Evolutionary conservation across 2,113 vertebrate genomes (phyloP), one percentile per base, ranked within the genome.

Genomic region (Mustela lutreola): DNA sequence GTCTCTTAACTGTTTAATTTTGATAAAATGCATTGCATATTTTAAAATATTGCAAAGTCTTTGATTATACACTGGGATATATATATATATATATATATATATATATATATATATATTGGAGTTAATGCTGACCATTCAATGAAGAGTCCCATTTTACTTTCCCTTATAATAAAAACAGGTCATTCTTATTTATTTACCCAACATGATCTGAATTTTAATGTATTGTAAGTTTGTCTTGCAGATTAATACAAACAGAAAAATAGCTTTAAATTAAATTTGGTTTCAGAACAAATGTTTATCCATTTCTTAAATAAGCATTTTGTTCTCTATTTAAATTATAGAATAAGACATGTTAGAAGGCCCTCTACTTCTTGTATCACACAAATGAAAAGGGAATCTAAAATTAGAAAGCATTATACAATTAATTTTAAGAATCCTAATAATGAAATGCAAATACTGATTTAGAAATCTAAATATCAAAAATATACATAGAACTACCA

Each of bases 381-480:
- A 78, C 11, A 70, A 60, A 78, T 79, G 78, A 93, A 83, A 89
- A 93, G 33, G 26, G 26, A 96, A 21, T 45, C 58, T 81, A 62
- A 82, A 94, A 82, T 85, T 70, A 89, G 85, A 92, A 91, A 94
- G 7, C 9, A 58, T 75, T 92, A 71, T 53, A 21, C 42, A 81
- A 26, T 15, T 81, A 89, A 87, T 65, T 85, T 63, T 95, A 70
- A 85, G n/a, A 60, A 93, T 83, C 53, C 24, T 67, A 87, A 91
- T 33, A 94, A 96, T 85, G 3, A 95, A 82, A 91, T n/a, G 26
- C 8, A 50, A 81, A 83, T 70, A 48, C n/a, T 76, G 31, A 92
- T 67, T 96, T 89, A 81, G 90, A 83, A 84, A n/a, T 39, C 76
- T 94, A 81, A 86, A 94, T 76, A 79, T 65, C 31, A 87, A 84